These are phyloP conservation scores for Malurus elegans DNA, from an alignment of 2,113 vertebrate genomes.

Conservation along the genomic window DNA sequence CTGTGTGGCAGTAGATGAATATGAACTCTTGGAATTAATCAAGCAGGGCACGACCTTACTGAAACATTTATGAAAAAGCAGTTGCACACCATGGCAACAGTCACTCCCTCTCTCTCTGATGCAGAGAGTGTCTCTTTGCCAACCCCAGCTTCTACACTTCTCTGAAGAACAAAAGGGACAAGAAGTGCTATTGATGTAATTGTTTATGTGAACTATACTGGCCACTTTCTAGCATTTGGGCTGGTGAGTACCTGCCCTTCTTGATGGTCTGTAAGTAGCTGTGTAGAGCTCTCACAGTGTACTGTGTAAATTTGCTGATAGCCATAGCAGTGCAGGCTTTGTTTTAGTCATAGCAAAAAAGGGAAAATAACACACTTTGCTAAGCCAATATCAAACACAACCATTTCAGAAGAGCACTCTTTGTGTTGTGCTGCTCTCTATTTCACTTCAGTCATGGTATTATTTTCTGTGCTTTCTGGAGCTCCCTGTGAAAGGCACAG, in stretches of 20 bases:
- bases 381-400: background rate
- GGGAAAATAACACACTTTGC: background rate
- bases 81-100: constrained; percentile 60
- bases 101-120: background rate
- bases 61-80: constrained; percentile 63
- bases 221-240: background rate
- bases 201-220: background rate
- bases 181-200: background rate
- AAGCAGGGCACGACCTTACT: constrained; percentile 57
- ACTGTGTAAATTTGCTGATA: background rate
- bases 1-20: constrained; percentile 59
- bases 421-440: background rate
- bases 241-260: background rate
- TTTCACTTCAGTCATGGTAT: background rate
- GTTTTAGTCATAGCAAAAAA: background rate
- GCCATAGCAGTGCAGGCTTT: accelerated
- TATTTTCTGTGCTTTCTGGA: background rate
- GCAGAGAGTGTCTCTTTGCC: background rate
- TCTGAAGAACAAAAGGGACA: background rate
- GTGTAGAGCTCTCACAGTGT: background rate
- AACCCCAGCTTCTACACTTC: background rate
- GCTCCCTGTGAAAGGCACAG: background rate
- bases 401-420: background rate
- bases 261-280: background rate
- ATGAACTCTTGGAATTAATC: constrained; percentile 68